A percentile compares a stretch with the other conserved stretches of the same genome.
phyloP scores from a whole-genome alignment of 2,888 invertebrate species.

The Apotomis betuletana region DNA sequence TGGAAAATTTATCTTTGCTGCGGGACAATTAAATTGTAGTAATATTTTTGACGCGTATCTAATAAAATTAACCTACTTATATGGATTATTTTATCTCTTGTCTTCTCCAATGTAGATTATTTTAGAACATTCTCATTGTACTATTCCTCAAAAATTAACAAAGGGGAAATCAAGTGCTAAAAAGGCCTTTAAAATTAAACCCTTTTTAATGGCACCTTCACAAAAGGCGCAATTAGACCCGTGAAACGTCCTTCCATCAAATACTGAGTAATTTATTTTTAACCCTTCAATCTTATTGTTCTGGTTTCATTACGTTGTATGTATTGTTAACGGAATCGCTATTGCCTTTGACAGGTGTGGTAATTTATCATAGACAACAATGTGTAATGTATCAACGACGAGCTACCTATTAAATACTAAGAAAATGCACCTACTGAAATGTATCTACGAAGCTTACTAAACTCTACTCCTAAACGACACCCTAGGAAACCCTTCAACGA shows the following conservation, averaged over 20 bases:
- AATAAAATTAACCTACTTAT: too few species aligned
- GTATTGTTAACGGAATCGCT: conserved; percentile 6
- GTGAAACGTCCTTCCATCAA: conserved; percentile 29
- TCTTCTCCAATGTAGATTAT: neutral
- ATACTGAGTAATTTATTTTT: conserved; percentile 31
- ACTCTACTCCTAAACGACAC: too few species aligned
- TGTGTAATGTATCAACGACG: too few species aligned
- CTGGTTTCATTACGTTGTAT: conserved; percentile 7
- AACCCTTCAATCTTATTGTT: conserved; percentile 22
- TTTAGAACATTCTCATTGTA: neutral
- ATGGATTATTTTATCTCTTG: neutral
- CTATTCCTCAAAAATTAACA: conserved; percentile 30
- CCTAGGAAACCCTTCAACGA: too few species aligned
- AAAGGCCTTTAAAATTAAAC: conserved; percentile 34
- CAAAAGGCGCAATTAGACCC: conserved; percentile 34
- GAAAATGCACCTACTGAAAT: too few species aligned
- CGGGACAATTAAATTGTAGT: too few species aligned
- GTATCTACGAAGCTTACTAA: too few species aligned
- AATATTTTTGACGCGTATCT: too few species aligned
- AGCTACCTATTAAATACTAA: too few species aligned
- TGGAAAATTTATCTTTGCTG: too few species aligned
- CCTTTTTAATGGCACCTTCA: conserved; percentile 37
- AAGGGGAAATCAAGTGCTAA: conserved; percentile 32
- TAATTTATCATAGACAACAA: too few species aligned
- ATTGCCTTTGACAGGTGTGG: neutral